These are phyloP conservation scores for Lepisosteus osseus DNA, from an alignment of 2,113 vertebrate genomes.

Conservation along the genomic window DNA sequence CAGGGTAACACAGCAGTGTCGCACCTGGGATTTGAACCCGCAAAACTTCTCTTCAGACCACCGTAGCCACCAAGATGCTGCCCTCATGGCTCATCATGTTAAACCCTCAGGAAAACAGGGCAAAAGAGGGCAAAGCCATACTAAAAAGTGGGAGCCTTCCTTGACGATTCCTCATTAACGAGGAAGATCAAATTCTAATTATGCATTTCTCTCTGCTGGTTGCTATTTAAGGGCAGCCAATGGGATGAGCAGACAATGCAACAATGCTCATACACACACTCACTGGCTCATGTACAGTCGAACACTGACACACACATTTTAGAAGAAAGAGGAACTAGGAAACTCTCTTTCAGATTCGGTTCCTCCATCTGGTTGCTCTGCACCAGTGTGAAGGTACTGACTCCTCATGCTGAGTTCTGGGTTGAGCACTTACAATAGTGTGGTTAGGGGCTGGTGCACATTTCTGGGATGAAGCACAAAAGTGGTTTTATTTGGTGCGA, in stretches of 20 bases:
- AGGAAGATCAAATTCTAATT: too few species aligned
- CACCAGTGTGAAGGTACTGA: constrained; percentile 34
- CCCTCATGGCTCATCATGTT: too few species aligned
- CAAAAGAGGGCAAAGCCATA: too few species aligned
- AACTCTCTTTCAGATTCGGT: constrained; percentile 75
- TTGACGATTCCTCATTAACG: too few species aligned
- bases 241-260: not conserved
- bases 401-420: constrained; percentile 24
- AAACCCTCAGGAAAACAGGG: too few species aligned
- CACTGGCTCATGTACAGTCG: constrained; percentile 27
- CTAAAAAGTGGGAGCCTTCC: too few species aligned
- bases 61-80: too few species aligned
- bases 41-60: too few species aligned
- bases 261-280: constrained; percentile 16
- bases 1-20: too few species aligned
- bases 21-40: too few species aligned
- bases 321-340: constrained; percentile 71
- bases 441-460: constrained; percentile 7
- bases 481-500: not conserved
- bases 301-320: constrained; percentile 31
- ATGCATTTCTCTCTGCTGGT: too few species aligned
- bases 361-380: constrained; percentile 60
- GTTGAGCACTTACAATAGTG: constrained; percentile 10
- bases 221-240: too few species aligned
- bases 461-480: constrained; percentile 2